Conservation (phyloP, 2,113 vertebrate genomes). For the Xiphophorus hellerii region DNA sequence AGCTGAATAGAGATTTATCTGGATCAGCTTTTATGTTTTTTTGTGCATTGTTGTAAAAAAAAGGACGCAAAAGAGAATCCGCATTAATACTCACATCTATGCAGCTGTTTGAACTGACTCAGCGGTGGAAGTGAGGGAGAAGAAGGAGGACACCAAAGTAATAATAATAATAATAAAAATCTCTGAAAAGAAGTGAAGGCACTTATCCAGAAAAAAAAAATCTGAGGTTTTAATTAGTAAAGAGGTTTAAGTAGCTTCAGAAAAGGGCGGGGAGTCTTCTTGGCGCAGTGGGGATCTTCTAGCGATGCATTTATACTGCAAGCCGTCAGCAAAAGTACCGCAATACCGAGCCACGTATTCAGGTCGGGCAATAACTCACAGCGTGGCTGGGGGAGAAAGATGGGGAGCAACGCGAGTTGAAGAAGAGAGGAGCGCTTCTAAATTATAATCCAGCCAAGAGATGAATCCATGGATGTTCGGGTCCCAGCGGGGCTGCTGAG, state of each 20-base stretch:
- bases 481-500: slow-evolving; percentile 27
- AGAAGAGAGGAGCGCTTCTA: slow-evolving; percentile 27
- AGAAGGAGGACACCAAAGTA: slow-evolving; percentile 59
- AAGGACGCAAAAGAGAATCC: slow-evolving; percentile 54
- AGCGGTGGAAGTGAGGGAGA: slow-evolving; percentile 41
- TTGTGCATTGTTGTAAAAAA: background rate
- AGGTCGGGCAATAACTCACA: slow-evolving; percentile 53
- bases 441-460: slow-evolving; percentile 53
- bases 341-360: slow-evolving; percentile 52
- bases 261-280: slow-evolving; percentile 31
- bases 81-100: slow-evolving; percentile 81
- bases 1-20: background rate
- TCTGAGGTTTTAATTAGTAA: slow-evolving; percentile 28
- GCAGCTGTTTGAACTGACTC: slow-evolving; percentile 76
- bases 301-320: slow-evolving; percentile 48
- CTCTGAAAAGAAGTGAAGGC: slow-evolving; percentile 17
- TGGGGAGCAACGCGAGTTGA: slow-evolving; percentile 5
- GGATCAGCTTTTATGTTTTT: fast-evolving
- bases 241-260: slow-evolving; percentile 36
- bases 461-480: slow-evolving; percentile 24
- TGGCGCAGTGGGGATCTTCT: slow-evolving; percentile 59
- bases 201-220: slow-evolving; percentile 27
- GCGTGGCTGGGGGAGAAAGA: slow-evolving; percentile 18
- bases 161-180: slow-evolving; percentile 13
- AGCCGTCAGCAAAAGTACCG: slow-evolving; percentile 70